Percentiles rank a stretch among this genome's conserved stretches.
These are phyloP conservation scores for Anneissia japonica DNA, from an alignment of 35 echinoderm and acorn worm genomes.

Conservation along the genomic window DNA sequence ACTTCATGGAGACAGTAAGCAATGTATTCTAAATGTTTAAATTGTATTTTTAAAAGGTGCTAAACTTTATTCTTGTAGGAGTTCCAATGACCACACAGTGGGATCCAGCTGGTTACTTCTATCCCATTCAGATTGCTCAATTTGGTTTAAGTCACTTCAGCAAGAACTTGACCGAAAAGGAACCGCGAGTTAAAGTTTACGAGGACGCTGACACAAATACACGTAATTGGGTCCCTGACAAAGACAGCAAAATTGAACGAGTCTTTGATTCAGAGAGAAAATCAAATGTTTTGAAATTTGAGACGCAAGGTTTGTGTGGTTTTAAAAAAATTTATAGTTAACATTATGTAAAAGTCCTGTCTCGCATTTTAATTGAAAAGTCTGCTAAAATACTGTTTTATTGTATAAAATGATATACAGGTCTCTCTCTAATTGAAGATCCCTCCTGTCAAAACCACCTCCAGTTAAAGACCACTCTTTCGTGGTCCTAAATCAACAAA, in stretches of 20 bases:
- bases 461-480: too few relatives aligned
- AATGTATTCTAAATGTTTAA: too few relatives aligned
- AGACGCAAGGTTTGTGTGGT: constrained; percentile 3
- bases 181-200: constrained; percentile 49
- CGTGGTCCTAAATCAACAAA: too few relatives aligned
- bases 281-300: constrained; percentile 13
- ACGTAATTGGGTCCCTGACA: neutral
- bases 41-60: neutral
- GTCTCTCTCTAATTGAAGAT: too few relatives aligned
- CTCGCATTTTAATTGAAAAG: too few relatives aligned
- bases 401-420: too few relatives aligned
- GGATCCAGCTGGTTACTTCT: constrained; percentile 90
- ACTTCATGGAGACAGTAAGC: too few relatives aligned
- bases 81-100: constrained; percentile 94
- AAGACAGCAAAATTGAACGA: neutral
- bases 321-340: too few relatives aligned
- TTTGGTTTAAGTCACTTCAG: constrained; percentile 99
- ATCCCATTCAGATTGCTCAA: constrained; percentile 92
- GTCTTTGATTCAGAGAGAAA: constrained; percentile 1
- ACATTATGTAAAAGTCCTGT: too few relatives aligned
- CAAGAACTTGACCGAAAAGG: constrained; percentile 77
- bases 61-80: constrained; percentile 49
- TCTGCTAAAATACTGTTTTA: too few relatives aligned
- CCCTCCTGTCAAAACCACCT: too few relatives aligned
- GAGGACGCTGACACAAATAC: constrained; percentile 53